Base-by-base conservation (phyloP, 2,888 invertebrate genomes). In the Osmoderma eremita region DNA sequence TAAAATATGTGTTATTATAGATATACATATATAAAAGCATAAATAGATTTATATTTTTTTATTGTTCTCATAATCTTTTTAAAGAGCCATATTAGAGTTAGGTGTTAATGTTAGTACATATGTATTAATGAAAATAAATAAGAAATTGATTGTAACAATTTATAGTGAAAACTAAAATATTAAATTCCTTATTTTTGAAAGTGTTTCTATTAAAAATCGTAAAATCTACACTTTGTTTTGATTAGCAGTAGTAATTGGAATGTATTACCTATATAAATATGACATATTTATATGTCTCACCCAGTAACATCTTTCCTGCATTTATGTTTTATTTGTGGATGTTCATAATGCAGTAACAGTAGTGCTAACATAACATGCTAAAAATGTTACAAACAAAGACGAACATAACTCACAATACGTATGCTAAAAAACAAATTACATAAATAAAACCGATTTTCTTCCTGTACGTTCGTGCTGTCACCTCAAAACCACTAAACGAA, bases 41-140 rank as follows among this genome's bases (percentile, higher is more conserved):
- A 38, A 15, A 53, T 53, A 53, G 41, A 56, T 41, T 41, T 56
- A 56, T 56, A 54, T 56, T 56, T 56, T 48, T 56, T 13, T 20
- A 56, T 22, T 39, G 15, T 22, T 41, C 39, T 56, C 41, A 41
- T 13, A 56, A 18, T 20, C 39, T 56, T 42, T 56, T 56, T 56
- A 56, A 39, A 56, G 41, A 56, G 56, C 56, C 56, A 56, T 56
- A 56, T 56, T 56, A 56, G 56, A 20, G 18, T 56, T 56, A 56
- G 20, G 56, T 56, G 22, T 56, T 41, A 41, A 39, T 41, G 22
- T 41, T 22, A 20, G 20, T n/a, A 41, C 41, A 38, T 39, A 39
- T 54, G 20, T 45, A 53, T 53, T 53, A 56, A 30, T 30, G 8
- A 30, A 30, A 8, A 30, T 10, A 10, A 30, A n/a, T 20, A n/a